These are phyloP conservation scores for Tokudaia tokunoshimensis DNA, from an alignment of 2,797 vertebrate species.

Conservation along the genomic window DNA sequence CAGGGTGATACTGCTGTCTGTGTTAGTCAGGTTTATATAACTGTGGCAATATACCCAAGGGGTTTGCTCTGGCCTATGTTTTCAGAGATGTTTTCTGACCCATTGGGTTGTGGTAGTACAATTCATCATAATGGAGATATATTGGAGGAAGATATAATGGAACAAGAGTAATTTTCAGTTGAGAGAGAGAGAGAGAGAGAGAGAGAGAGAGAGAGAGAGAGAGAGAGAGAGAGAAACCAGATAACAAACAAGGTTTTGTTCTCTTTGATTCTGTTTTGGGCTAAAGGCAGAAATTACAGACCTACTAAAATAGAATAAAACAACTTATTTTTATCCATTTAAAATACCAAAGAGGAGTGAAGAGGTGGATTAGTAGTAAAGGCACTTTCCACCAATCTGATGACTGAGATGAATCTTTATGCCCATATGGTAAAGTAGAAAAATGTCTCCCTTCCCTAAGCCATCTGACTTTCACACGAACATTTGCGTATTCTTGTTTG, in stretches of 20 bases:
- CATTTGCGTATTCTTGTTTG: no score
- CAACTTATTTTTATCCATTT: not conserved
- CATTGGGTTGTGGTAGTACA: not conserved
- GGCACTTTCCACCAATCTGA: not conserved
- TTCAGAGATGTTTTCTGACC: not conserved
- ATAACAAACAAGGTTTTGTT: not conserved
- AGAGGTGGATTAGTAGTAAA: not conserved
- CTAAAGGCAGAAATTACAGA: not conserved
- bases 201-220: not conserved
- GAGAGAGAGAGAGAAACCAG: no score
- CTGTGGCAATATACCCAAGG: not conserved
- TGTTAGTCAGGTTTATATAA: not conserved
- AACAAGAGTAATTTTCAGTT: not conserved
- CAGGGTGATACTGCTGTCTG: fast-evolving
- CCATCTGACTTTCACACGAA: not conserved
- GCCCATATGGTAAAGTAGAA: not conserved
- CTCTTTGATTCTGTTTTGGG: not conserved
- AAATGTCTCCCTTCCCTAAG: not conserved
- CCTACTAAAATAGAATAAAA: not conserved
- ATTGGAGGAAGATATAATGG: not conserved
- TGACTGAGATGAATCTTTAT: not conserved
- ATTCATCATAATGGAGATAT: not conserved
- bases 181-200: no score
- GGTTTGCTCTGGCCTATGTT: not conserved
- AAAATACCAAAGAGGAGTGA: not conserved